phyloP scores from a whole-genome alignment of 2,888 invertebrate genomes.

The Lamproptera curius region DNA sequence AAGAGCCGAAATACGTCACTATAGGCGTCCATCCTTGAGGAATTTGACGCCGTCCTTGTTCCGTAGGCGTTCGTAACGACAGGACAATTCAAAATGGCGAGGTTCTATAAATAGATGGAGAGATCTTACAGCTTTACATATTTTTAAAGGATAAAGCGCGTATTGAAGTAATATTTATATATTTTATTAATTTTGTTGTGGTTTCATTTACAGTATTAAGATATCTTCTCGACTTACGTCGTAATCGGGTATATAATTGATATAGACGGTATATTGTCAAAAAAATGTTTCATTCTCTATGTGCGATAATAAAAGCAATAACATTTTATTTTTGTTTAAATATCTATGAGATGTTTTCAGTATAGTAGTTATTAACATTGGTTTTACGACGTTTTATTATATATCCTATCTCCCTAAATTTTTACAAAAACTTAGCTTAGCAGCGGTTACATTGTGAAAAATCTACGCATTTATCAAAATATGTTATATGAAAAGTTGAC shows the following conservation, averaged over 20 bases:
- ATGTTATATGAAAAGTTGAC: too few species aligned
- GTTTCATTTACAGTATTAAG: background rate
- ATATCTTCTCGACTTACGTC: background rate
- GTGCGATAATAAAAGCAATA: too few species aligned
- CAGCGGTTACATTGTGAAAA: too few species aligned
- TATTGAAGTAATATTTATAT: background rate
- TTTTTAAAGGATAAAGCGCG: background rate
- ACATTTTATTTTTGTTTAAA: too few species aligned
- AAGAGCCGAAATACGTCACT: slow-evolving; percentile 24
- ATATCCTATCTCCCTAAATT: too few species aligned
- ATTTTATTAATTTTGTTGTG: background rate
- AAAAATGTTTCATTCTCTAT: background rate
- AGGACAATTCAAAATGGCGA: slow-evolving; percentile 36
- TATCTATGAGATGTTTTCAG: too few species aligned
- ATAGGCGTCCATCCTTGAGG: slow-evolving; percentile 26
- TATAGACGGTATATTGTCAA: background rate
- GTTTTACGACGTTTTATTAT: too few species aligned
- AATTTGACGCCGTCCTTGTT: background rate
- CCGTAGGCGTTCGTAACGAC: slow-evolving; percentile 15
- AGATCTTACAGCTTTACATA: background rate
- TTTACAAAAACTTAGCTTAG: too few species aligned
- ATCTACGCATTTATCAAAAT: too few species aligned
- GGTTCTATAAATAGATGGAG: slow-evolving; percentile 38
- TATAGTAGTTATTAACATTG: too few species aligned
- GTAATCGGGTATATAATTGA: background rate